A percentile compares a stretch with the other conserved stretches of the same genome.
Evolutionary conservation across 2,797 vertebrate genomes (phyloP).

Genomic region (Hybognathus amarus): DNA sequence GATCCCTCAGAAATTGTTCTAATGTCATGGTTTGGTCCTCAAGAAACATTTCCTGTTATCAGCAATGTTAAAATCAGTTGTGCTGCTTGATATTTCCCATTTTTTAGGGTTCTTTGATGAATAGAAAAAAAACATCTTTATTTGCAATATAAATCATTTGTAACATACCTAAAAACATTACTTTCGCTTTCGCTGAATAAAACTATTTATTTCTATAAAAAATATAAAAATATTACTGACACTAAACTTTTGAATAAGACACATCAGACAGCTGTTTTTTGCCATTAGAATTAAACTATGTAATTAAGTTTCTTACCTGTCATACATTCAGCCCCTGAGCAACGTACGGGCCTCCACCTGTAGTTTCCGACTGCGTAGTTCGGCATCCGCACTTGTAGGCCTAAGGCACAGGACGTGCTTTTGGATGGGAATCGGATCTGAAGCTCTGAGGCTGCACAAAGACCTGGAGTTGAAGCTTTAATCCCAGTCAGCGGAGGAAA

Average conservation of each 20-base stretch:
- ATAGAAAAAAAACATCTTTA: neutral
- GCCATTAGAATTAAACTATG: neutral
- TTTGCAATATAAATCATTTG: neutral
- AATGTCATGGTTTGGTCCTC: neutral
- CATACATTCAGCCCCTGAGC: neutral
- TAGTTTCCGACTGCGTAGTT: slow-evolving; percentile 7
- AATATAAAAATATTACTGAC: neutral
- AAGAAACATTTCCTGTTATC: neutral
- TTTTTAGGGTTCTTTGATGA: neutral
- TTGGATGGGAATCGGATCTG: slow-evolving; percentile 37
- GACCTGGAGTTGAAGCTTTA: slow-evolving; percentile 57
- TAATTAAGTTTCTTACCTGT: slow-evolving; percentile 1
- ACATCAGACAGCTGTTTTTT: neutral
- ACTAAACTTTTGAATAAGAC: neutral
- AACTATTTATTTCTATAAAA: neutral
- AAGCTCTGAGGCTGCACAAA: slow-evolving; percentile 57
- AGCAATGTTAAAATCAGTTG: neutral
- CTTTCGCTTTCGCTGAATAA: slow-evolving; percentile 1
- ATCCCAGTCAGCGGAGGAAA: slow-evolving; percentile 61
- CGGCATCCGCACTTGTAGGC: neutral
- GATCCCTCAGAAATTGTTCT: neutral
- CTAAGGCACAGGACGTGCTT: slow-evolving; percentile 39
- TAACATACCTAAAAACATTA: no score
- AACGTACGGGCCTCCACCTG: slow-evolving; percentile 15
- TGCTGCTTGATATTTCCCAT: neutral